A percentile compares a stretch with the other conserved stretches of the same genome.
These are phyloP conservation scores for Allobates femoralis DNA, from an alignment of 2,797 vertebrate species.

Conservation along the genomic window DNA sequence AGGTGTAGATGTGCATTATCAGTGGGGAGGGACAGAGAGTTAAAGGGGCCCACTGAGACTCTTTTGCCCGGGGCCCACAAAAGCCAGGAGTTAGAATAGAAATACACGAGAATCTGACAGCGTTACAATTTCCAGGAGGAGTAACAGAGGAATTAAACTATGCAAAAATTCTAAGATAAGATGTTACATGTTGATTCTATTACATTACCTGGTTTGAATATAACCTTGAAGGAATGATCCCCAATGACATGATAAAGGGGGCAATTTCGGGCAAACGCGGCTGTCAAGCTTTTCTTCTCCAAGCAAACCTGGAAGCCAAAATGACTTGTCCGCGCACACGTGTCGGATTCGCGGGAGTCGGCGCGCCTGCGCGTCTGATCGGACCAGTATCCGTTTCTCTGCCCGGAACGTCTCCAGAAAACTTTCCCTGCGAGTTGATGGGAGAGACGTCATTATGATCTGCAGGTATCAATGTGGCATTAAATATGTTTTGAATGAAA, in stretches of 20 bases:
- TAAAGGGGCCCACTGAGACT: no score
- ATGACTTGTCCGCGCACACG: slow-evolving; percentile 65
- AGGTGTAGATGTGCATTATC: no score
- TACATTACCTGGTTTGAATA: slow-evolving; percentile 69
- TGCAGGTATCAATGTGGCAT: background rate
- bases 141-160: no score
- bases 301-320: slow-evolving; percentile 71
- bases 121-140: no score
- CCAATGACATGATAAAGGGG: slow-evolving; percentile 68
- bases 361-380: slow-evolving; percentile 18
- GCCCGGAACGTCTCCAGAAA: slow-evolving; percentile 63
- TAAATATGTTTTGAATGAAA: slow-evolving; percentile 30
- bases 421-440: slow-evolving; percentile 64
- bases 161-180: background rate
- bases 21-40: no score
- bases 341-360: slow-evolving; percentile 26
- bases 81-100: no score
- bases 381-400: slow-evolving; percentile 42
- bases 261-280: slow-evolving; percentile 63
- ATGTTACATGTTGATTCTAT: background rate
- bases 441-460: slow-evolving; percentile 30
- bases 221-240: slow-evolving; percentile 65
- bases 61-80: no score
- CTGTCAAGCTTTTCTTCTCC: slow-evolving; percentile 62
- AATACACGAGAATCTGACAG: no score